Evolutionary conservation across 2,888 invertebrate species (phyloP).

Genomic region (Automeris io): DNA sequence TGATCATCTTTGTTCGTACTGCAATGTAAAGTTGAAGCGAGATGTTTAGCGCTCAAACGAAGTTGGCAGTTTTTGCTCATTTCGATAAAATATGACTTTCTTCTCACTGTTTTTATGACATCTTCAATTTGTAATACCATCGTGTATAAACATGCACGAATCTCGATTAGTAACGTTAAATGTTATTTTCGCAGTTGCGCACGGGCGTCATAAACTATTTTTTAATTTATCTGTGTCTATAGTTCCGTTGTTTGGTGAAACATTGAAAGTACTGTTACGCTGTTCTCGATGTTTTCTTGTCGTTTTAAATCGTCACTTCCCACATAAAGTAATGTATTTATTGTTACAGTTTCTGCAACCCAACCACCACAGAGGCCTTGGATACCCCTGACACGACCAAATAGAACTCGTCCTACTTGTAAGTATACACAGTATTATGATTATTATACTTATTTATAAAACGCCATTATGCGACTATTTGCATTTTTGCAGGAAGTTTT

Average conservation of each 20-base stretch:
- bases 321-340: conserved; percentile 21
- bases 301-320: conserved; percentile 4
- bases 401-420: conserved; percentile 93
- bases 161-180: conserved; percentile 22
- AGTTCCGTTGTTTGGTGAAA: conserved; percentile 7
- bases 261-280: conserved; percentile 7
- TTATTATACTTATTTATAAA: too few relatives aligned
- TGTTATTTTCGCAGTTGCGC: conserved; percentile 10
- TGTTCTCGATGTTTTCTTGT: conserved; percentile 9
- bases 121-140: conserved; percentile 16
- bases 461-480: too few relatives aligned
- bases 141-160: conserved; percentile 22
- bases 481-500: too few relatives aligned
- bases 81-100: conserved; percentile 18
- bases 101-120: conserved; percentile 16
- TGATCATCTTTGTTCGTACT: conserved; percentile 28
- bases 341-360: conserved; percentile 90
- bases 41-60: conserved; percentile 23
- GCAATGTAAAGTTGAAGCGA: conserved; percentile 24
- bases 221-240: conserved; percentile 11
- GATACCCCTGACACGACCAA: conserved; percentile 94
- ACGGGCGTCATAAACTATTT: conserved; percentile 14
- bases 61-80: conserved; percentile 24
- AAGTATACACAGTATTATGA: conserved; percentile 78
- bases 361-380: conserved; percentile 96